phyloP scores from a whole-genome alignment of 2,888 invertebrate genomes.

The Cataglyphis altisquamis region DNA sequence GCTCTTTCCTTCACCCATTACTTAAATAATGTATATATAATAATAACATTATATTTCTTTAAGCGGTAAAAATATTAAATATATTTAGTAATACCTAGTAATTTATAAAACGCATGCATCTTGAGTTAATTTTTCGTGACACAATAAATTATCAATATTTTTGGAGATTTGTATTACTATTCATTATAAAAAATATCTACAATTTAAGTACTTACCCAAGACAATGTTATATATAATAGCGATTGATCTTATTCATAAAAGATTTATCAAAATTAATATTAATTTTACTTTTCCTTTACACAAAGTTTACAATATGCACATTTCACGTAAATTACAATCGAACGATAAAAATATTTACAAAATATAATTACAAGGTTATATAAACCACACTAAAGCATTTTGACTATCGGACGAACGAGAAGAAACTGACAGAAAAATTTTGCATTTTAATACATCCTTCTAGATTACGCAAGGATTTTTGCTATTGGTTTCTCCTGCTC shows the following conservation, averaged over 20 bases:
- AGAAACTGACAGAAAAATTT: constrained; percentile 60
- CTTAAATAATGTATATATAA: neutral
- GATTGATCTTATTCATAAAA: neutral
- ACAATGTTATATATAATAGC: neutral
- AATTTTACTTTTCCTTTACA: neutral
- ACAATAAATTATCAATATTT: neutral
- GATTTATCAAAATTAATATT: neutral
- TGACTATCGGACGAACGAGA: neutral
- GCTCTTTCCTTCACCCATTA: neutral
- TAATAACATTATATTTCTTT: neutral
- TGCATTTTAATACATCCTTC: constrained; percentile 59
- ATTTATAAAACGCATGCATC: neutral
- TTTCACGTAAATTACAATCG: neutral
- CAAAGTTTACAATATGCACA: neutral
- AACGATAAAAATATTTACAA: neutral
- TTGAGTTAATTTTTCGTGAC: neutral
- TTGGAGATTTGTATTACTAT: neutral
- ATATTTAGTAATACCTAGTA: neutral
- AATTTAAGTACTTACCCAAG: constrained; percentile 29
- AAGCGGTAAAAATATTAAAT: constrained; percentile 1
- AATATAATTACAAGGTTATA: neutral
- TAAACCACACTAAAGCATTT: neutral
- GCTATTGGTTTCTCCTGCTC: constrained; percentile 68
- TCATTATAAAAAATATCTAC: constrained; percentile 14
- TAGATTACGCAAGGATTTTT: constrained; percentile 76